These are phyloP conservation scores for Caenorhabditis sp. DNA, from an alignment of 2,888 invertebrate species.

Conservation along the genomic window DNA sequence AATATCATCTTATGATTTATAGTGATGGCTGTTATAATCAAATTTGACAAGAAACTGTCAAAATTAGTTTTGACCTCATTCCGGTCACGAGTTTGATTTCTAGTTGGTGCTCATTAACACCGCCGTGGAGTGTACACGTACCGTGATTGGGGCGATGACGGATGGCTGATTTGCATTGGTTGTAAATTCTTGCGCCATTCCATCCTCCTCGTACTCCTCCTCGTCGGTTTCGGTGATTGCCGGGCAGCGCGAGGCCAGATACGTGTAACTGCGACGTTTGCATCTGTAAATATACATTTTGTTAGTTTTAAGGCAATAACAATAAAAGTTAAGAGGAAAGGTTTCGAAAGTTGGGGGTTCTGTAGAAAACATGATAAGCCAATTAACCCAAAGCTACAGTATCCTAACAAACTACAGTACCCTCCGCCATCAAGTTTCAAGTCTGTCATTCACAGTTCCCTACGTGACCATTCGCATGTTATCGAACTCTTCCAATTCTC, in stretches of 20 bases:
- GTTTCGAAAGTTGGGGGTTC: too few species aligned
- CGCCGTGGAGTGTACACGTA: constrained; percentile 21
- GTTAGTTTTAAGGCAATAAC: neutral
- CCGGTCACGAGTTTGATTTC: constrained; percentile 17
- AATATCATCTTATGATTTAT: neutral
- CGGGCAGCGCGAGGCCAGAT: constrained; percentile 52
- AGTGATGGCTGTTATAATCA: neutral
- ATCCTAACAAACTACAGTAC: neutral
- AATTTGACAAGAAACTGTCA: neutral
- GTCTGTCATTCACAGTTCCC: neutral
- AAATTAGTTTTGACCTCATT: neutral
- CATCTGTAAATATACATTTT: constrained; percentile 33
- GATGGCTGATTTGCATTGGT: constrained; percentile 27
- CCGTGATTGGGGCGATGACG: constrained; percentile 46
- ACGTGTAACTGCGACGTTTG: constrained; percentile 61
- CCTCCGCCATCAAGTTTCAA: neutral
- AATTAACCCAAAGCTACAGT: too few species aligned
- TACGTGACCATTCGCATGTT: neutral
- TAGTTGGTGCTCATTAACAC: neutral
- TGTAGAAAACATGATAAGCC: too few species aligned
- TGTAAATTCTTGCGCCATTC: constrained; percentile 46
- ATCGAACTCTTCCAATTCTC: neutral
- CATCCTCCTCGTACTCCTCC: constrained; percentile 17
- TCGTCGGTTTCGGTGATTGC: constrained; percentile 63
- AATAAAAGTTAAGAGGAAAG: too few species aligned